Conservation (phyloP, 2,113 vertebrate genomes). For the Oncorhynchus tshawytscha region DNA sequence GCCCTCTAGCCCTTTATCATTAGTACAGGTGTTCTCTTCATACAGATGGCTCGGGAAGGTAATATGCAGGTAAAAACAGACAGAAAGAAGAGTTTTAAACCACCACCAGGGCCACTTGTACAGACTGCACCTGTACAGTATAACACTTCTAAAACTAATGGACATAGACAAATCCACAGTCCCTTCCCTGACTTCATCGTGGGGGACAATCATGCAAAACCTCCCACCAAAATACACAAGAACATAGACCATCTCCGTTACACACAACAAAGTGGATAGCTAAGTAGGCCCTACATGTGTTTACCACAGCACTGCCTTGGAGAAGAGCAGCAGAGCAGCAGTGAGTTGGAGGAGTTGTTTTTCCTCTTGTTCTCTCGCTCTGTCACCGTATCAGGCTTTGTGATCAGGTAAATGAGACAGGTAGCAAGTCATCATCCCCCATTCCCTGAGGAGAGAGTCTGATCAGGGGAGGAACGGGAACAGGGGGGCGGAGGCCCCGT, state of each 20-base stretch:
- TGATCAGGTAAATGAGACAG: constrained; percentile 75
- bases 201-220: too few species aligned
- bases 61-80: constrained; percentile 75
- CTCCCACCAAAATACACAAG: too few species aligned
- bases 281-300: too few species aligned
- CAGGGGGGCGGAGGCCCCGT: neutral
- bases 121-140: too few species aligned
- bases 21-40: constrained; percentile 71
- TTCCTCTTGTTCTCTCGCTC: constrained; percentile 22
- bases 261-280: too few species aligned
- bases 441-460: constrained; percentile 23
- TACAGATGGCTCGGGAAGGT: constrained; percentile 82
- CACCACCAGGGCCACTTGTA: too few species aligned
- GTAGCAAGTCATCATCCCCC: constrained; percentile 51
- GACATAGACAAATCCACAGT: too few species aligned
- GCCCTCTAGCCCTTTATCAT: constrained; percentile 52
- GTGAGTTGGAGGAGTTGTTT: neutral
- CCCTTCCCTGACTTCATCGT: too few species aligned
- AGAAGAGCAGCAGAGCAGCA: neutral
- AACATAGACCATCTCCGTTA: too few species aligned
- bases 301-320: neutral
- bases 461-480: constrained; percentile 53
- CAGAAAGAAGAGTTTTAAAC: constrained; percentile 65
- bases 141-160: too few species aligned
- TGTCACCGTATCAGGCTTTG: constrained; percentile 53